Percentiles rank a stretch among this genome's conserved stretches.
phyloP scores from a whole-genome alignment of 2,113 vertebrate genomes.

The Cyphomyrus plagiostoma region DNA sequence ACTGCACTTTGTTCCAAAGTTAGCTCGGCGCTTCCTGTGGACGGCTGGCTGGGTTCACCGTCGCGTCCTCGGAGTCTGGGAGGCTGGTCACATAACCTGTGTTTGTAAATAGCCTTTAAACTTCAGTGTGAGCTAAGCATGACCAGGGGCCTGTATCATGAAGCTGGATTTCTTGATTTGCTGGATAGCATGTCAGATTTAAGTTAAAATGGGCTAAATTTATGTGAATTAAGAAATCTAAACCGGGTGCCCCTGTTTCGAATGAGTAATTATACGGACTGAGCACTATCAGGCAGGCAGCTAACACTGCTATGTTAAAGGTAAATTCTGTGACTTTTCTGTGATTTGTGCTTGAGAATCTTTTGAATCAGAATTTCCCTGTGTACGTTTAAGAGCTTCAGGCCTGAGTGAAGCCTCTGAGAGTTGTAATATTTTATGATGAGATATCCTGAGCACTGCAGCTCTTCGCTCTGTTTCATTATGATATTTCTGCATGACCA shows the following conservation, averaged over 20 bases:
- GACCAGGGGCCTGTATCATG: neutral
- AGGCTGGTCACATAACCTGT: neutral
- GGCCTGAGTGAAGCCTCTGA: neutral
- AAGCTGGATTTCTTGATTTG: neutral
- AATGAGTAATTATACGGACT: neutral
- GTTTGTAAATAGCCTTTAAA: neutral
- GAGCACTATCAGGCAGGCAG: neutral
- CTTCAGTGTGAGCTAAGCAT: neutral
- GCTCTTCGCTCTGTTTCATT: neutral
- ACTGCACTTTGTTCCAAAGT: conserved; percentile 4
- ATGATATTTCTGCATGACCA: neutral
- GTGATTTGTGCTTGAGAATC: neutral
- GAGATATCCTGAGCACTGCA: neutral
- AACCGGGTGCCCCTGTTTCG: neutral
- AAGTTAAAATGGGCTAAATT: neutral
- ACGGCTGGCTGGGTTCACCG: neutral
- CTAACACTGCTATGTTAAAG: neutral
- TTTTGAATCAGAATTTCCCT: neutral
- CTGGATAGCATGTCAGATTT: neutral
- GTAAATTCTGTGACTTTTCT: neutral
- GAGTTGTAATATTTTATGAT: neutral
- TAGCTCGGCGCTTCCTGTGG: neutral
- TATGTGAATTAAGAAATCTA: neutral
- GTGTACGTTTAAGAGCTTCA: neutral
- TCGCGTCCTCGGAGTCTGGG: neutral